phyloP scores from a whole-genome alignment of 1,140 invertebrate genomes.

The Drosophila santomea region DNA sequence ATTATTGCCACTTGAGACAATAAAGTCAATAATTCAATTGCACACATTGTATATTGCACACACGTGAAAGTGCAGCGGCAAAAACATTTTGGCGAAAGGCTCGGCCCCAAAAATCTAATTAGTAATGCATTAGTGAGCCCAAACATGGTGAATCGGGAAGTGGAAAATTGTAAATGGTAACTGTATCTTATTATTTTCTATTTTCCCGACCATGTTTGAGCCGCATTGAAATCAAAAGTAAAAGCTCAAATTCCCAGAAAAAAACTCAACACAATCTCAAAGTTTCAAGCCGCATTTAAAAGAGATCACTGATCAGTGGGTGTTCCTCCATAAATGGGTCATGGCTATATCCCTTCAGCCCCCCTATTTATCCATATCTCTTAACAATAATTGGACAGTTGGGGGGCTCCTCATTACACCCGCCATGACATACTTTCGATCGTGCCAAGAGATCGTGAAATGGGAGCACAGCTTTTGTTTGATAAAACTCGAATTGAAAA shows the following conservation, averaged over 20 bases:
- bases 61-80: conserved; percentile 70
- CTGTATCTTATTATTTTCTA: conserved; percentile 4
- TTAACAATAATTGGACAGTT: conserved; percentile 37
- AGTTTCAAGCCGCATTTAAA: conserved; percentile 44
- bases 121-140: conserved; percentile 52
- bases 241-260: conserved; percentile 29
- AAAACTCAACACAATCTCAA: conserved; percentile 43
- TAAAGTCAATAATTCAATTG: conserved; percentile 72
- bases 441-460: conserved; percentile 64
- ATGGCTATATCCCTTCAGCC: conserved; percentile 39
- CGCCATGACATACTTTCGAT: conserved; percentile 66
- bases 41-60: conserved; percentile 25
- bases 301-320: conserved; percentile 61
- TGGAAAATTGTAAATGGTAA: conserved; percentile 21
- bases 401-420: conserved; percentile 65
- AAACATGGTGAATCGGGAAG: conserved; percentile 44
- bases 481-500: conserved; percentile 42
- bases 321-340: conserved; percentile 65
- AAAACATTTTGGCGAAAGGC: conserved; percentile 59
- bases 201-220: conserved; percentile 5
- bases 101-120: conserved; percentile 51
- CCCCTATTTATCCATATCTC: conserved; percentile 5
- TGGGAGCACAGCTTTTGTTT: conserved; percentile 43
- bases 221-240: conserved; percentile 33
- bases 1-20: conserved; percentile 70